phyloP scores from a whole-genome alignment of 2,888 invertebrate genomes.

The Drosophila barbarae region DNA sequence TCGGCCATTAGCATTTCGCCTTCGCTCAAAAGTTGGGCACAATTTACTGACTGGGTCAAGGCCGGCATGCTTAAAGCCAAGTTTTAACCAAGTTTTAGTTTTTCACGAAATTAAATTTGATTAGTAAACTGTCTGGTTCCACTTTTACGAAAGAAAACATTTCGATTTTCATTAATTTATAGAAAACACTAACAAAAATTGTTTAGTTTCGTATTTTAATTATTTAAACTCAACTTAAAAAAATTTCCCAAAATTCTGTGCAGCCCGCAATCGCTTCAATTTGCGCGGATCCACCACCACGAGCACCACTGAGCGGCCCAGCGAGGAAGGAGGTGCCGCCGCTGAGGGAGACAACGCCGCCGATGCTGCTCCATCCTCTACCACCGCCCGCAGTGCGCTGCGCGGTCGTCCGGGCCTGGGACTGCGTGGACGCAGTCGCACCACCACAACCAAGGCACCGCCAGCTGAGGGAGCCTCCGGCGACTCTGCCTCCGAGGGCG shows the following conservation, averaged over 20 bases:
- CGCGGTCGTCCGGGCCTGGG: conserved; percentile 76
- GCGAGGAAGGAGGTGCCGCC: conserved; percentile 54
- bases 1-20: conserved; percentile 4
- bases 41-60: neutral
- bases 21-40: conserved; percentile 2
- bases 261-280: conserved; percentile 80
- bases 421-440: conserved; percentile 77
- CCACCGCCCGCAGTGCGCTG: conserved; percentile 73
- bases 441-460: conserved; percentile 75
- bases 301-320: conserved; percentile 71
- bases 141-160: neutral
- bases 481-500: conserved; percentile 51
- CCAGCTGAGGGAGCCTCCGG: conserved; percentile 52
- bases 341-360: conserved; percentile 50
- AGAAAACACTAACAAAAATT: neutral
- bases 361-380: conserved; percentile 67
- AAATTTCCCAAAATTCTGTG: neutral
- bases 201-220: neutral
- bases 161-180: too few relatives aligned
- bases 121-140: neutral
- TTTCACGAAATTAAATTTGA: neutral
- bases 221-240: neutral
- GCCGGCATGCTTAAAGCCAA: neutral
- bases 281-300: conserved; percentile 76
- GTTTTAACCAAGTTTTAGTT: too few relatives aligned